These are phyloP conservation scores for Magallana nippona DNA, from an alignment of 2,888 invertebrate species.

Conservation along the genomic window DNA sequence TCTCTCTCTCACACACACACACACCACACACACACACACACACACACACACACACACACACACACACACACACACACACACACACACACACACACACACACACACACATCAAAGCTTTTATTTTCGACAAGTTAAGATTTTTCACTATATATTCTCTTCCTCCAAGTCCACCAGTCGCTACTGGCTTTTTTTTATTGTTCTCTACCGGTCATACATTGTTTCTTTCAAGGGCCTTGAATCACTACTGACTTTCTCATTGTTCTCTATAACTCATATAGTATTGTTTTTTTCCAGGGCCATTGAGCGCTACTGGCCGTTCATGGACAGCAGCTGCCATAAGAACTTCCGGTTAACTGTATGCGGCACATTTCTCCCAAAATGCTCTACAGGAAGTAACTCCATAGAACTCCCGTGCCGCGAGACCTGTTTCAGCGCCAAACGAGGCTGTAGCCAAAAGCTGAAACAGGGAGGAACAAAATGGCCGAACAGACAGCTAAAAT, in stretches of 20 bases:
- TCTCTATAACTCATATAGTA: not conserved
- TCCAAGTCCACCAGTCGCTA: too few species aligned
- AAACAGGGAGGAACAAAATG: constrained; percentile 56
- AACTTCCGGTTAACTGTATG: constrained; percentile 69
- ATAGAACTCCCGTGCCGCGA: constrained; percentile 64
- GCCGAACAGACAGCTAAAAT: constrained; percentile 57
- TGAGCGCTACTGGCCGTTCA: constrained; percentile 67
- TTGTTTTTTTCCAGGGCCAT: constrained; percentile 56
- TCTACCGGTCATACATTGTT: not conserved
- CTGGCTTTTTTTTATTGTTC: too few species aligned
- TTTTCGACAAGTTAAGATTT: too few species aligned
- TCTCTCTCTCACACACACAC: too few species aligned
- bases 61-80: too few species aligned
- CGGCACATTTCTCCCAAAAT: constrained; percentile 68
- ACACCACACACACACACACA: too few species aligned
- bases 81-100: too few species aligned
- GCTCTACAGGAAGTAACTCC: constrained; percentile 49
- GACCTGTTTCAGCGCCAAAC: constrained; percentile 62
- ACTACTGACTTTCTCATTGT: too few species aligned
- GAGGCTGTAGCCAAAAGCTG: constrained; percentile 58
- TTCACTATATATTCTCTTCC: too few species aligned
- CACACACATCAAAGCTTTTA: too few species aligned
- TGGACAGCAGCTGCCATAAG: constrained; percentile 69
- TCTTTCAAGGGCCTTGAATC: constrained; percentile 54
- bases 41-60: too few species aligned